Base-by-base conservation (phyloP, 2,888 invertebrate species). In the Copidosoma aretas region DNA sequence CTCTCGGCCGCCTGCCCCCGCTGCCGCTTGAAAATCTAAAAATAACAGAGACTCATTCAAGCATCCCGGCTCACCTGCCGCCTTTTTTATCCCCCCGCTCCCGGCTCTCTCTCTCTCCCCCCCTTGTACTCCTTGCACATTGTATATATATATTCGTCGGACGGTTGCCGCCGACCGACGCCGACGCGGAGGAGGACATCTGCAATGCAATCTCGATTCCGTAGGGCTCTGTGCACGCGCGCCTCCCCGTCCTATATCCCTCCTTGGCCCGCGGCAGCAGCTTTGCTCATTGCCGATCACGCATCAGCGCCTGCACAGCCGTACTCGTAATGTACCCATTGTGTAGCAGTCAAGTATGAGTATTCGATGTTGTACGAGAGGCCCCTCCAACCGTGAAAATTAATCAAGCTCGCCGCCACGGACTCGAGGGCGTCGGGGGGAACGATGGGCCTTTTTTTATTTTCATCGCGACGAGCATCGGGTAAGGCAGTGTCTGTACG, bases 61-160 rank as follows among this genome's bases (percentile, higher is more conserved):
- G 81, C 82, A 81, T 80, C 76, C 77, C 81, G 76, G 71, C 73
- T 81, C 82, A 82, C 80, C 82, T 82, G 82, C 77, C 77, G 71
- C 56, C 25, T 22, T 54, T 5, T 39, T n/a, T 53, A 24, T 14
- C 22, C 49, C 32, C 54, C 24, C 19, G 52, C 62, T 68, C 43
- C 67, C 64, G 56, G 52, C 71, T 73, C 73, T 74, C 73, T 56
- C 59, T 57, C 69, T 66, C 61, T 64, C 56, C 67, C 73, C 73
- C 73, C 57, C 59, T 57, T 67, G 66, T 59, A 60, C 56, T 68
- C 60, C 72, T 66, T n/a, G n/a, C n/a, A n/a, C n/a, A n/a, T n/a
- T n/a, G n/a, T n/a, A n/a, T n/a, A n/a, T n/a, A n/a, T n/a, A n/a
- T n/a, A n/a, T n/a, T 56, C 52, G 62, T 52, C 54, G 60, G 71